phyloP scores from a whole-genome alignment of 2,113 vertebrate species.

The Axis porcinus region DNA sequence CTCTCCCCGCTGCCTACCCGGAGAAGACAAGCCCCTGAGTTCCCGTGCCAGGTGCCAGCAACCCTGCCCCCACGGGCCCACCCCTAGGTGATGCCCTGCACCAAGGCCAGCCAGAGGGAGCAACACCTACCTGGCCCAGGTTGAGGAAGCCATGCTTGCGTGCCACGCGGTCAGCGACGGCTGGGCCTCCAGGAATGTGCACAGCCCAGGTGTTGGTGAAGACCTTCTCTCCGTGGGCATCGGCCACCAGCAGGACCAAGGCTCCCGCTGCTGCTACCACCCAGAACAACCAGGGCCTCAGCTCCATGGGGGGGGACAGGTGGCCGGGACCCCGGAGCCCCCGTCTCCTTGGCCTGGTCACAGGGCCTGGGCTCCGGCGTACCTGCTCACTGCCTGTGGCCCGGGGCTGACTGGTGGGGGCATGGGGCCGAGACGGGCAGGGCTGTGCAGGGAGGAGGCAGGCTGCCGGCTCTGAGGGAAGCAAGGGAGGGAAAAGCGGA shows the following conservation, averaged over 20 bases:
- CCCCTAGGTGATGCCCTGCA: accelerated
- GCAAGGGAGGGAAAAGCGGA: neutral
- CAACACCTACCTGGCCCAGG: conserved; percentile 73
- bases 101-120: too few relatives aligned
- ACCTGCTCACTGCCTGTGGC: conserved; percentile 38
- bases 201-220: conserved; percentile 97
- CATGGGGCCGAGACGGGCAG: conserved; percentile 51
- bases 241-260: conserved; percentile 77
- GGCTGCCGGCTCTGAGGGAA: conserved; percentile 9
- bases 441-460: neutral
- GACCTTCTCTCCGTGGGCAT: conserved; percentile 80
- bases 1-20: neutral
- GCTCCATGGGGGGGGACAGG: conserved; percentile 78
- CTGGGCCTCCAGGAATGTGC: conserved; percentile 84
- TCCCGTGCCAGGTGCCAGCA: accelerated
- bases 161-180: conserved; percentile 88
- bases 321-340: neutral
- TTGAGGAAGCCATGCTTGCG: conserved; percentile 93
- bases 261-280: conserved; percentile 83
- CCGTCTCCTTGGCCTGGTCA: conserved; percentile 60
- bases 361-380: conserved; percentile 23
- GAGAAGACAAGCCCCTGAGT: neutral
- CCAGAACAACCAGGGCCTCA: conserved; percentile 84
- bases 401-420: conserved; percentile 58
- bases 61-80: neutral